Evolutionary conservation across 2,113 vertebrate species (phyloP), one percentile per base, ranked within the genome.

Genomic region (Pachypanchax playfairii): DNA sequence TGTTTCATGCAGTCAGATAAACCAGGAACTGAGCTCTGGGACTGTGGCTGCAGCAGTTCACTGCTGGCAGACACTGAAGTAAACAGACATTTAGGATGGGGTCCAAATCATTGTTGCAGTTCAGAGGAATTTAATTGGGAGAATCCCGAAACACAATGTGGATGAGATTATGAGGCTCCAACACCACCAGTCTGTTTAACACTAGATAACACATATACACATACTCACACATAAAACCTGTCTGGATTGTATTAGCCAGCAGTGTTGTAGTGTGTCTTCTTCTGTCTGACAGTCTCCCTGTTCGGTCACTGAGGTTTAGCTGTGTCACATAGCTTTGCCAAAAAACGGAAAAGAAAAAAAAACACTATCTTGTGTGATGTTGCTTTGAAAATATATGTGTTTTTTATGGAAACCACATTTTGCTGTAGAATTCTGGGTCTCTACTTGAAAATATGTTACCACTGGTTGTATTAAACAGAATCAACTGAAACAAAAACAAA

Each of bases 221-320:
- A 54, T 9, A 12, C 28, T 11, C 28, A 59, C 39, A 55, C 43
- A 60, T 20, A 53, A 38, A 65, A 55, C 26, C 47, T 63, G 39
- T 75, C 65, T 84, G 79, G 73, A 18, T 78, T 81, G 60, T 73
- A 85, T 79, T 84, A 84, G 60, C 58, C 39, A 52, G 65, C 72
- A 73, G 76, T 73, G 66, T 44, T 31, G 39, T 15, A 59, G 25
- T 65, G 52, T 71, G 50, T 78, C 31, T 15, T 69, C 13, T 26
- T 25, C 28, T 55, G 63, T 73, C 66, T 75, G 57, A 21, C 47
- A 61, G 47, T 59, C 55, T 67, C 64, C 1, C 44, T 63, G 53
- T 50, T 75, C 72, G 69, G 47, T 47, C 47, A 50, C 55, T 49
- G 54, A 75, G 61, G 52, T 74, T 81, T 68, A 36, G 26, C 38